Evolutionary conservation across 2,888 invertebrate species (phyloP).

Genomic region (Tethea ocularis): DNA sequence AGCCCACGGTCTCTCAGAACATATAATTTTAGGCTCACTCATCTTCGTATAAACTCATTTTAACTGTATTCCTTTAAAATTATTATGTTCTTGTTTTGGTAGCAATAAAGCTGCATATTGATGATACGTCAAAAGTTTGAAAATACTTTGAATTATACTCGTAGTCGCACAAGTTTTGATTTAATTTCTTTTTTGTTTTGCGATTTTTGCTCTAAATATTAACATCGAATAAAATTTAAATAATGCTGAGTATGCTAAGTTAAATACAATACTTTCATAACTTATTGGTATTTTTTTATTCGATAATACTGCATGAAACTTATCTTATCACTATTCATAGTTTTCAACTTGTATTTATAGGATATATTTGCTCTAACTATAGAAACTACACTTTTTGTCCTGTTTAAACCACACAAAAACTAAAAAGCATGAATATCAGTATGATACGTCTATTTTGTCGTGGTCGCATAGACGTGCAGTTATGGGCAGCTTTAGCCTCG

Average conservation of each 20-base stretch:
- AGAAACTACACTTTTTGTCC: too few relatives aligned
- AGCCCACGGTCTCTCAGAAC: too few relatives aligned
- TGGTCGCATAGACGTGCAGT: neutral
- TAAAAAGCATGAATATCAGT: too few relatives aligned
- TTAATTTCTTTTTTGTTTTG: neutral
- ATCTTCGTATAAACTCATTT: neutral
- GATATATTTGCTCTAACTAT: too few relatives aligned
- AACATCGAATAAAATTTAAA: too few relatives aligned
- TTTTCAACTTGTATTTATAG: too few relatives aligned
- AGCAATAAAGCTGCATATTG: neutral
- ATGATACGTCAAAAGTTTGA: neutral
- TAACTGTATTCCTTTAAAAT: neutral
- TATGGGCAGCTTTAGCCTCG: neutral
- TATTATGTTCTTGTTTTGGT: constrained; percentile 3
- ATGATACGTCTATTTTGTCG: neutral
- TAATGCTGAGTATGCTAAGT: too few relatives aligned
- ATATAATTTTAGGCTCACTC: neutral
- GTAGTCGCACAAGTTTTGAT: neutral
- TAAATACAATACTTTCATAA: too few relatives aligned
- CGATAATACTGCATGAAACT: too few relatives aligned
- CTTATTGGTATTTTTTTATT: too few relatives aligned
- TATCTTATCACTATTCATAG: too few relatives aligned
- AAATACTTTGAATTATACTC: neutral
- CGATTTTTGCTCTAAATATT: neutral
- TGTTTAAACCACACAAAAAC: too few relatives aligned